Percentiles rank a stretch among this genome's conserved stretches.
Conservation (phyloP, 2,113 vertebrate species). For the Grammomys surdaster region DNA sequence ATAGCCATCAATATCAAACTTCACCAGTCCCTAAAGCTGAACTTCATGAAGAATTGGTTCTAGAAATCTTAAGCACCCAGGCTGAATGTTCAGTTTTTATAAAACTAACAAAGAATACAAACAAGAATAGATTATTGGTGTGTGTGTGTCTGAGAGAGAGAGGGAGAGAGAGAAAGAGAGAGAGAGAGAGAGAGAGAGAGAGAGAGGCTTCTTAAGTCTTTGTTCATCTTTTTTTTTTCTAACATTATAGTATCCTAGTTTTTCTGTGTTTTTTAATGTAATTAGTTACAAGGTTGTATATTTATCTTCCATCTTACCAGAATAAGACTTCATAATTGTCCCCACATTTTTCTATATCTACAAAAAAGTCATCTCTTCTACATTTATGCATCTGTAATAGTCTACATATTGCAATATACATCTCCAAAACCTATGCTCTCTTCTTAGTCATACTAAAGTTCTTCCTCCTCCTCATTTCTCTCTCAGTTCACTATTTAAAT, state of each 20-base stretch:
- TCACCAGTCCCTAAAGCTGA: background rate
- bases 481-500: background rate
- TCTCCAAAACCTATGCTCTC: background rate
- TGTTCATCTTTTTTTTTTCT: background rate
- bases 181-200: too few species aligned
- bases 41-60: background rate
- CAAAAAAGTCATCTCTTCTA: background rate
- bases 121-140: background rate
- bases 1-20: background rate
- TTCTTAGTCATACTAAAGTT: background rate
- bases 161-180: too few species aligned
- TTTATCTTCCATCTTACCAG: background rate
- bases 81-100: background rate
- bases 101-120: background rate
- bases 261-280: background rate
- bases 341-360: background rate
- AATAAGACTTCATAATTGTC: background rate
- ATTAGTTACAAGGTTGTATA: background rate
- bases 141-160: too few species aligned
- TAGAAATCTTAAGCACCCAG: background rate
- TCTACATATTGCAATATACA: background rate
- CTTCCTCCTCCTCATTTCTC: background rate
- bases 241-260: background rate
- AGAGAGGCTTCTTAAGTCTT: background rate
- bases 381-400: background rate